Base-by-base conservation (phyloP, 2,113 vertebrate species). In the Atherinomorus stipes region DNA sequence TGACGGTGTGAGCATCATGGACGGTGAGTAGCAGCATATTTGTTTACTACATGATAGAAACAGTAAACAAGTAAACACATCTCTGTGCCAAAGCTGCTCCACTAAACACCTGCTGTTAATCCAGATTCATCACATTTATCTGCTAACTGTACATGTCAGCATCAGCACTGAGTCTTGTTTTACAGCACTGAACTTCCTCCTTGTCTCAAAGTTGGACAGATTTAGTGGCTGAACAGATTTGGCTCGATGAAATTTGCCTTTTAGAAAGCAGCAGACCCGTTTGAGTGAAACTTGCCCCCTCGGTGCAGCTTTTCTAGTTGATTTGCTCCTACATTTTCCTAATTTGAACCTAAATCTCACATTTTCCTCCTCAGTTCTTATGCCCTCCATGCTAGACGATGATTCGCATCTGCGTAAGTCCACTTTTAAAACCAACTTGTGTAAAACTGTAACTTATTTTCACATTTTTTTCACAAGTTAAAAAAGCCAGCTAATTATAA, bases 321-420 rank as follows among this genome's bases (percentile, higher is more conserved):
- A 40, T 47, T 38, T 60, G 11, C 38, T 12, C 44, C 2, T n/a
- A 16, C 57, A 9, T 45, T 50, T 65, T 7, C 11, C 49, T 74
- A 9, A 66, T 76, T 64, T 63, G 37, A 56, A 40, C 11, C 37
- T 42, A 16, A 54, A 2, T 74, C 31, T 67, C 19, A 38, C 42
- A 25, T 84, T 44, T 80, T 69, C 54, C 47, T 85, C 56, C 67
- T 44, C 84, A 94, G 93, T 70, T 70, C 85, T 88, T n/a, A 61
- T 87, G 80, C 81, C 93, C 64, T 81, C 95, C 90, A 93, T 95
- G 90, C 87, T 75, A 59, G 90, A 85, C 91, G 94, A 85, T 37
- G 68, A 90, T 45, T 60, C 74, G 42, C 70, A 85, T 21, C 68
- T 91, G 19, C 85, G 93, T 93, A 85, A 92, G 91, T 85, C 57